These are phyloP conservation scores for Nebria brevicollis DNA, from an alignment of 2,888 invertebrate genomes.

Conservation along the genomic window DNA sequence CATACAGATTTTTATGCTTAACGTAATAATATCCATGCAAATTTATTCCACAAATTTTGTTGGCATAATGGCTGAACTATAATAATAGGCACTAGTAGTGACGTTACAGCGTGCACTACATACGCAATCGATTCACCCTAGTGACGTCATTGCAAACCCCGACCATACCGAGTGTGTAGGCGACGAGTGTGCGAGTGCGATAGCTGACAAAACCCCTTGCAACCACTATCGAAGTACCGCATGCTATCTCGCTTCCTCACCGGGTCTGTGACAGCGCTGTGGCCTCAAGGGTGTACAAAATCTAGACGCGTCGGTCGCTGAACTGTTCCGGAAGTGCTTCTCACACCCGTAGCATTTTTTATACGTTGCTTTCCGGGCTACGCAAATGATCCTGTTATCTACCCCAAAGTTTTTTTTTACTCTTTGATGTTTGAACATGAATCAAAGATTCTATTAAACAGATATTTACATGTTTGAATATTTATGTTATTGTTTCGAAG, in stretches of 20 bases:
- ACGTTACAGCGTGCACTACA: neutral
- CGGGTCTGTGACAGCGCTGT: neutral
- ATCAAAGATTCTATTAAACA: neutral
- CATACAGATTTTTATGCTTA: neutral
- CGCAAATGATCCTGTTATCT: conserved; percentile 1
- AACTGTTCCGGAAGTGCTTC: conserved; percentile 1
- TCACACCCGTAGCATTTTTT: neutral
- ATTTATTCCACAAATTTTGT: neutral
- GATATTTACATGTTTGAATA: neutral
- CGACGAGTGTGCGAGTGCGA: conserved; percentile 3
- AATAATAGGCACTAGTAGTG: neutral
- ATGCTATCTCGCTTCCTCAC: neutral
- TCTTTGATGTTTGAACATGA: neutral
- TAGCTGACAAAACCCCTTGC: neutral
- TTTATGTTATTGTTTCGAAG: neutral
- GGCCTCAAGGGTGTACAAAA: neutral
- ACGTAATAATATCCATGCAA: neutral
- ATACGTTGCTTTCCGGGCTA: neutral
- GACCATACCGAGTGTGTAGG: conserved; percentile 21
- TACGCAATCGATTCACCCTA: conserved; percentile 53
- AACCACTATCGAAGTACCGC: conserved; percentile 5
- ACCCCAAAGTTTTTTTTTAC: neutral
- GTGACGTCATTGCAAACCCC: conserved; percentile 52
- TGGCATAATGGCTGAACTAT: neutral
- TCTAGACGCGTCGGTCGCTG: neutral